Evolutionary conservation across 2,113 vertebrate genomes (phyloP), one percentile per base, ranked within the genome.

Genomic region (Electrona antarctica): DNA sequence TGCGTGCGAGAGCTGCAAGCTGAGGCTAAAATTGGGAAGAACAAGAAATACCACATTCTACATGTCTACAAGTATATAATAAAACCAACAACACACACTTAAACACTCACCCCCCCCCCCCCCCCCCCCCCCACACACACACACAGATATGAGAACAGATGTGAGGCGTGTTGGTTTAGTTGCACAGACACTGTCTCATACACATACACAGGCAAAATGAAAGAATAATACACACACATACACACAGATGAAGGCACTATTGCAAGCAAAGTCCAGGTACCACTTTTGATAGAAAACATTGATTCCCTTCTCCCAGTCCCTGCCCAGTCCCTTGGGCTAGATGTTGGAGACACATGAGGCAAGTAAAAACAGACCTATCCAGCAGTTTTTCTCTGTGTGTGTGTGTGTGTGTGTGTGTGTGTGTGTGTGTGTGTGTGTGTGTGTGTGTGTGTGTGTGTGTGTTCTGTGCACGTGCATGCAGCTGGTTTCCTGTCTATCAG

Each of bases 191-290:
- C 33, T 21, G 21, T 21, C 21, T 21, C 58, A 75, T 61, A 67
- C 66, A 52, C 51, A 49, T 11, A 77, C 45, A 74, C 69, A 68
- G 66, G 73, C 69, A 64, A 83, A 87, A 75, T 54, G 4, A 74
- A 82, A 81, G 69, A 74, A 81, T 63, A 85, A 84, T 69, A 79
- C 64, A 46, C 64, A 45, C 85, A 83, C 79, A 74, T 73, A 84
- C 79, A 85, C 79, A 81, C 84, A 82, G 83, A 93, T 91, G 92
- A 94, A 94, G 93, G 93, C 92, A 94, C 93, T 93, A 93, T 90
- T 85, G 86, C 92, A 93, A 93, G 92, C 91, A 92, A 89, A 93
- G 87, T 91, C 89, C 85, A 87, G 81, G 87, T 76, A 90, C 84
- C 80, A 89, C 79, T 87, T 85, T 85, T 80, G 80, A 90, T 83